phyloP scores from a whole-genome alignment of 2,888 invertebrate genomes.

The Hypselothyrea guttata region DNA sequence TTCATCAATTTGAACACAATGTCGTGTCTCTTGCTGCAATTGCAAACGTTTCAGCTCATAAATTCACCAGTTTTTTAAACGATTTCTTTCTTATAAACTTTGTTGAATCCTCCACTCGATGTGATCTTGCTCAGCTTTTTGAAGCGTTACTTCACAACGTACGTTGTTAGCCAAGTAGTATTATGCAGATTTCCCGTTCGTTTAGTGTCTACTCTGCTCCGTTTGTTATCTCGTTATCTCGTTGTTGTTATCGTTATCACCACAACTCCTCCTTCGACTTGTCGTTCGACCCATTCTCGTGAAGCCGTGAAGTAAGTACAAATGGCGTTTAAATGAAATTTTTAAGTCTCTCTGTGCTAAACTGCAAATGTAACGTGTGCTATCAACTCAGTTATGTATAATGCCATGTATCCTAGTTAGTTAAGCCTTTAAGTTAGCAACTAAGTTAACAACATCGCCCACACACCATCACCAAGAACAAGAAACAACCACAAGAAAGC shows the following conservation, averaged over 20 bases:
- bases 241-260: too few species aligned
- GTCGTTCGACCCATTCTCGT: slow-evolving; percentile 62
- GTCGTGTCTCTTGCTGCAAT: too few species aligned
- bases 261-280: slow-evolving; percentile 61
- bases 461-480: slow-evolving; percentile 18
- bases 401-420: slow-evolving; percentile 21
- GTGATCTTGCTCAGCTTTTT: too few species aligned
- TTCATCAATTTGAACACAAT: too few species aligned
- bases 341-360: slow-evolving; percentile 69
- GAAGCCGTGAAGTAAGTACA: slow-evolving; percentile 82
- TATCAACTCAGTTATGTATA: slow-evolving; percentile 48
- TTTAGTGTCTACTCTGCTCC: slow-evolving; percentile 46
- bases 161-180: slow-evolving; percentile 46
- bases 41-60: too few species aligned
- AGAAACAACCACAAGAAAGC: slow-evolving; percentile 3
- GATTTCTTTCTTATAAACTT: too few species aligned
- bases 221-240: slow-evolving; percentile 63
- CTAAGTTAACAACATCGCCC: slow-evolving; percentile 13
- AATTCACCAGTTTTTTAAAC: too few species aligned
- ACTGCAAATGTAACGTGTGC: slow-evolving; percentile 39
- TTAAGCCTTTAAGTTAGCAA: slow-evolving; percentile 40
- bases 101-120: too few species aligned
- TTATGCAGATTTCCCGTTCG: slow-evolving; percentile 28
- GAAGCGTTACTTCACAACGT: slow-evolving; percentile 34
- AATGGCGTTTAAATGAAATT: slow-evolving; percentile 82